Evolutionary conservation across 1,140 invertebrate genomes (phyloP).

Genomic region (Lepeophtheirus salmonis): DNA sequence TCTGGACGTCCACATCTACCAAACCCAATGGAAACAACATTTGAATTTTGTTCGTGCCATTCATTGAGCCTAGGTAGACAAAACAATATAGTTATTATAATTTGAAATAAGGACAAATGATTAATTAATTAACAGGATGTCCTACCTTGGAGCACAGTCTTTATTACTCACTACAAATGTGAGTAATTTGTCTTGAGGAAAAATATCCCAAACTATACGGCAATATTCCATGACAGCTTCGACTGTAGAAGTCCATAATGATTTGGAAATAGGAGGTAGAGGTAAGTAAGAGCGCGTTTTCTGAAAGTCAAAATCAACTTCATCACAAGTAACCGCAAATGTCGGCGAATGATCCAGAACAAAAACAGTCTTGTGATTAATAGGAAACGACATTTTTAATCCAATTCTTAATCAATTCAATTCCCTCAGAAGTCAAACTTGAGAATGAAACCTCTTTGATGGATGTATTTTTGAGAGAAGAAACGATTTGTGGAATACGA

Average conservation of each 20-base stretch:
- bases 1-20: slow-evolving; percentile 17
- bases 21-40: neutral
- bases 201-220: slow-evolving; percentile 86
- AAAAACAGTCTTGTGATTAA: slow-evolving; percentile 83
- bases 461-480: neutral
- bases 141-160: neutral
- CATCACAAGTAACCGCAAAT: slow-evolving; percentile 65
- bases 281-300: slow-evolving; percentile 39
- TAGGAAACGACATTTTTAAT: slow-evolving; percentile 29
- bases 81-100: too few relatives aligned
- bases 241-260: slow-evolving; percentile 80
- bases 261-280: slow-evolving; percentile 59
- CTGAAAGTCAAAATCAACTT: slow-evolving; percentile 63
- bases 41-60: neutral
- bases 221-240: slow-evolving; percentile 88
- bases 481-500: neutral
- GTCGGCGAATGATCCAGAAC: slow-evolving; percentile 77
- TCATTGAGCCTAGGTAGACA: too few relatives aligned
- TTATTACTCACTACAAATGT: slow-evolving; percentile 64
- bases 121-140: too few relatives aligned
- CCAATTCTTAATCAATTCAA: neutral
- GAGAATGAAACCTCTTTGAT: neutral
- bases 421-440: neutral
- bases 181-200: slow-evolving; percentile 63
- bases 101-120: too few relatives aligned